Percentiles rank a stretch among this genome's conserved stretches.
Evolutionary conservation across 2,113 vertebrate genomes (phyloP).

Genomic region (Caranx melampygus): DNA sequence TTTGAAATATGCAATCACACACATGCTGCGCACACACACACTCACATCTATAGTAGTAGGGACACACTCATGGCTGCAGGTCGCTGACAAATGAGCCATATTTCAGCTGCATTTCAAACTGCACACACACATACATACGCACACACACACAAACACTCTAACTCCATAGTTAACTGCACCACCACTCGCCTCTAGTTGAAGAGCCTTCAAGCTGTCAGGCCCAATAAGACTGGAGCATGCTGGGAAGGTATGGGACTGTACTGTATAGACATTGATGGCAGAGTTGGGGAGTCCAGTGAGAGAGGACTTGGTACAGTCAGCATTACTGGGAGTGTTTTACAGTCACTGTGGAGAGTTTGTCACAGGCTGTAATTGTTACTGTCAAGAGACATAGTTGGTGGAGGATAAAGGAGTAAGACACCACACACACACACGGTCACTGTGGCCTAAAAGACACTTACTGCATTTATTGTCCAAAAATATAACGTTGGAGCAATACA

Average conservation of each 20-base stretch:
- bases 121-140: constrained; percentile 16
- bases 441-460: constrained; percentile 5
- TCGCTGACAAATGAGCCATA: constrained; percentile 15
- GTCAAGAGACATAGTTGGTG: constrained; percentile 49
- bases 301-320: constrained; percentile 52
- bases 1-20: not conserved
- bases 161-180: constrained; percentile 27
- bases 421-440: not conserved
- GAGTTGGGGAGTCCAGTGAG: constrained; percentile 29
- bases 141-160: constrained; percentile 1
- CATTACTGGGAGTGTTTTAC: constrained; percentile 55
- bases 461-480: constrained; percentile 24
- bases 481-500: not conserved
- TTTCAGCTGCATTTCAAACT: constrained; percentile 23
- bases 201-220: constrained; percentile 47
- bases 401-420: constrained; percentile 47
- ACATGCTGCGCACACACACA: not conserved
- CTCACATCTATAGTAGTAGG: not conserved
- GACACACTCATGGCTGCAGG: not conserved
- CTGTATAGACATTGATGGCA: constrained; percentile 32
- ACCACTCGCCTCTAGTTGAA: constrained; percentile 35
- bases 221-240: constrained; percentile 38
- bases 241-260: constrained; percentile 29
- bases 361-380: constrained; percentile 49
- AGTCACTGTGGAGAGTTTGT: constrained; percentile 57